A percentile compares a stretch with the other conserved stretches of the same genome.
phyloP scores from a whole-genome alignment of 2,888 invertebrate species.

The Meteorus colon region DNA sequence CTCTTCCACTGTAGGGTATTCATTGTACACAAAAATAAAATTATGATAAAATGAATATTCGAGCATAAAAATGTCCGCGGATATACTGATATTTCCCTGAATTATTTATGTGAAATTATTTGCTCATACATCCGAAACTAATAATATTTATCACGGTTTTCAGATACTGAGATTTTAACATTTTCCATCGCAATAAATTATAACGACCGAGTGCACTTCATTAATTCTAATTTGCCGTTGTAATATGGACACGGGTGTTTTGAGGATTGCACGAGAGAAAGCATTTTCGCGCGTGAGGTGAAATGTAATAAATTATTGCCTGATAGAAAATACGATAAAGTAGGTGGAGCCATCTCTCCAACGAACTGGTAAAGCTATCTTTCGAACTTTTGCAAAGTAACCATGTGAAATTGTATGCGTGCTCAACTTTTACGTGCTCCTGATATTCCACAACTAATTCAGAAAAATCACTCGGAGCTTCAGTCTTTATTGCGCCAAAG shows the following conservation, averaged over 20 bases:
- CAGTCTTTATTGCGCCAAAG: constrained; percentile 4
- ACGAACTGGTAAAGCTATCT: constrained; percentile 33
- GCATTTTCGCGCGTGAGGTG: constrained; percentile 17
- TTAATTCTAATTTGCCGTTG: constrained; percentile 25
- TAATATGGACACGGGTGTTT: background rate
- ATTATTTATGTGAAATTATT: constrained; percentile 28
- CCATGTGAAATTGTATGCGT: constrained; percentile 8
- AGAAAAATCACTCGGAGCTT: constrained; percentile 42
- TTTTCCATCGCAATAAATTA: constrained; percentile 17
- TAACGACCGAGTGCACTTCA: constrained; percentile 20
- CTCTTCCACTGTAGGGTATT: no score
- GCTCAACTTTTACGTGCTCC: constrained; percentile 29
- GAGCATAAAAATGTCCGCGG: no score
- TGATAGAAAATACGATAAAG: constrained; percentile 15
- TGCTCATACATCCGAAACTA: background rate
- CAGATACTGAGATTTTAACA: background rate
- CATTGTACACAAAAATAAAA: background rate
- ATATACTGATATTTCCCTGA: background rate
- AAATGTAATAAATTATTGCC: constrained; percentile 31
- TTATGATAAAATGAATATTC: background rate
- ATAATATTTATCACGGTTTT: background rate
- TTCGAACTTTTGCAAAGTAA: constrained; percentile 30
- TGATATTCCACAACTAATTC: constrained; percentile 44
- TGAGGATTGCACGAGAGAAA: background rate
- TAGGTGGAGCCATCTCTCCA: constrained; percentile 11